A percentile compares a stretch with the other conserved stretches of the same genome.
Evolutionary conservation across 2,797 vertebrate genomes (phyloP).

Genomic region (Myotis myotis): DNA sequence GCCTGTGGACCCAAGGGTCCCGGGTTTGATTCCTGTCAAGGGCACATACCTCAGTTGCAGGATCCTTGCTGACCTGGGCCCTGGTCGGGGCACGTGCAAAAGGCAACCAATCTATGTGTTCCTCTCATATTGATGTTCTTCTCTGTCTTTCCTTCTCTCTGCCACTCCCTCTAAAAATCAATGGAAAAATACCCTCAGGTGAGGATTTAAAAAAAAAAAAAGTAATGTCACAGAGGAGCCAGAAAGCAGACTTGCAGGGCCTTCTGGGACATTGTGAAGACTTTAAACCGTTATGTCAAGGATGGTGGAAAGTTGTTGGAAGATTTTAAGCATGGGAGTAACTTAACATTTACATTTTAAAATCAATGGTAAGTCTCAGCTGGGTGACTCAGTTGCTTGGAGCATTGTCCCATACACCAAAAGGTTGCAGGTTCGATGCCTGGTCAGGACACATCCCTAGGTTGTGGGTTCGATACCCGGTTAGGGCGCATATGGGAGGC

Average conservation of each 20-base stretch:
- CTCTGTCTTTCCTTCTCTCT: too few relatives aligned
- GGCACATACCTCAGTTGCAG: too few relatives aligned
- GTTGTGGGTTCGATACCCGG: not conserved
- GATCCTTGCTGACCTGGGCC: too few relatives aligned
- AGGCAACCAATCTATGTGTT: too few relatives aligned
- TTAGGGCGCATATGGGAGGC: not conserved
- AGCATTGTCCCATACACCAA: not conserved
- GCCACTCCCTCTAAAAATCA: too few relatives aligned
- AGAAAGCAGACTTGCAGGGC: not conserved
- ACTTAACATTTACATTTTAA: not conserved
- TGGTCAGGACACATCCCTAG: not conserved
- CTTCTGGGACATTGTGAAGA: not conserved
- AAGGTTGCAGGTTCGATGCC: not conserved
- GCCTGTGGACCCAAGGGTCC: too few relatives aligned
- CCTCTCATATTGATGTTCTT: too few relatives aligned
- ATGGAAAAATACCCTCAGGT: too few relatives aligned
- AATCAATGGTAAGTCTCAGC: not conserved
- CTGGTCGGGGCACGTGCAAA: too few relatives aligned
- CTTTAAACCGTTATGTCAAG: not conserved
- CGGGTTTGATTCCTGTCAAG: too few relatives aligned
- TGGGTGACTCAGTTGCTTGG: not conserved
- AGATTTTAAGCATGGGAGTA: not conserved
- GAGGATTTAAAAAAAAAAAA: not conserved
- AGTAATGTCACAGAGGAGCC: not conserved
- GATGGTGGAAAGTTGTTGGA: not conserved